Percentiles rank a stretch among this genome's conserved stretches.
Evolutionary conservation across 2,888 invertebrate species (phyloP).

Genomic region (Bhutanitis thaidina): DNA sequence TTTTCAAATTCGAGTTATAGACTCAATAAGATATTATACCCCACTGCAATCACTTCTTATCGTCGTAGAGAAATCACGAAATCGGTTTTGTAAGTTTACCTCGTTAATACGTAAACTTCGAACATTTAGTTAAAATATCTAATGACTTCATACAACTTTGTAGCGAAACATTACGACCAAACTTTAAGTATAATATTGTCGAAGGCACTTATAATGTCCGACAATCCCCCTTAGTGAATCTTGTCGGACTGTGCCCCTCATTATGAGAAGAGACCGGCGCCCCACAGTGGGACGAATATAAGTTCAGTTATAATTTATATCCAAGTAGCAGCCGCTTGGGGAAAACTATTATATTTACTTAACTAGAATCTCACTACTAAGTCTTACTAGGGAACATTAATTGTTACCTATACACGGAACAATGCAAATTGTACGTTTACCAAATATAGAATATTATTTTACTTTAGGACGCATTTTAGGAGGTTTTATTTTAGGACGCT

Average conservation of each 20-base stretch:
- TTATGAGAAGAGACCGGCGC: neutral
- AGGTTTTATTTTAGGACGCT: no score
- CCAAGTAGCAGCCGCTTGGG: constrained; percentile 2
- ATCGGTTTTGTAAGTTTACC: no score
- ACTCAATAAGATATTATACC: no score
- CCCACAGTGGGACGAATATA: neutral
- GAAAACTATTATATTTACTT: constrained; percentile 9
- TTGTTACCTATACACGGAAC: no score
- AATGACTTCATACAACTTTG: neutral
- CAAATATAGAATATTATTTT: no score
- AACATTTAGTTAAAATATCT: neutral
- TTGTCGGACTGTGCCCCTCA: constrained; percentile 7
- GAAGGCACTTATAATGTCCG: constrained; percentile 7
- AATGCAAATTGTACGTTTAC: no score
- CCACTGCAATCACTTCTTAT: neutral
- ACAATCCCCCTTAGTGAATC: constrained; percentile 5
- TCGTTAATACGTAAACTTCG: neutral
- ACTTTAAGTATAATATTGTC: constrained; percentile 2
- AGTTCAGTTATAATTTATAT: constrained; percentile 8
- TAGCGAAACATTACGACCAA: neutral
- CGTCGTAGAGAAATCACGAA: neutral
- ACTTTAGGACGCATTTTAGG: no score
- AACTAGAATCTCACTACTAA: neutral
- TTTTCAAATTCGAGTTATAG: no score
- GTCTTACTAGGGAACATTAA: neutral